Conservation (phyloP, 2,113 vertebrate species). For the Phycodurus eques region DNA sequence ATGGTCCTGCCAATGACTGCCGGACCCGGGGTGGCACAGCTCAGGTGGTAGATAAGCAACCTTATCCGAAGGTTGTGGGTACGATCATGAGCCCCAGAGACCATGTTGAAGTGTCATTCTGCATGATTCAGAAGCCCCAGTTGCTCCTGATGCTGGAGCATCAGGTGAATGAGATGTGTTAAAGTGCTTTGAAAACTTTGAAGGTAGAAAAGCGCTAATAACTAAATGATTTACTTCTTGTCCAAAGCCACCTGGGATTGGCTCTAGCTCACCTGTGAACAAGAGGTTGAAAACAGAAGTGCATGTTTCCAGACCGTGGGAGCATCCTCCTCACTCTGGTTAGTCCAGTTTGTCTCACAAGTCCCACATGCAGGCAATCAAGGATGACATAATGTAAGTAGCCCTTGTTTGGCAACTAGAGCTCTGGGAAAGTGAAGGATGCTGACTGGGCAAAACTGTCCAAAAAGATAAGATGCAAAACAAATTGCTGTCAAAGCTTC, state of each 20-base stretch:
- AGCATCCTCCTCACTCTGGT: background rate
- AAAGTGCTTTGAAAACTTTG: background rate
- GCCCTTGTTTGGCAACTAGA: background rate
- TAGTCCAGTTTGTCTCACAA: constrained; percentile 1
- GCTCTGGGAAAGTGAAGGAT: constrained; percentile 34
- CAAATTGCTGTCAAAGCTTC: constrained; percentile 5
- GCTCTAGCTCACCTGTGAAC: background rate
- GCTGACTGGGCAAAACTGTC: constrained; percentile 62
- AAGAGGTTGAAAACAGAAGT: background rate
- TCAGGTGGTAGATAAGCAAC: too few species aligned
- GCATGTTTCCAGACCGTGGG: background rate
- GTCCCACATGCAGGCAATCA: constrained; percentile 1
- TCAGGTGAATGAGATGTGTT: background rate
- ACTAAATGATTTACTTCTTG: background rate
- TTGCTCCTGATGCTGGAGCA: too few species aligned
- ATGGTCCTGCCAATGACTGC: too few species aligned
- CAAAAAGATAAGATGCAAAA: constrained; percentile 40
- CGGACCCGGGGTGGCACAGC: too few species aligned
- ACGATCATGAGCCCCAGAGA: too few species aligned
- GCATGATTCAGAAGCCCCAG: too few species aligned
- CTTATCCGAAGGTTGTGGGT: too few species aligned
- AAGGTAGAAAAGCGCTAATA: too few species aligned
- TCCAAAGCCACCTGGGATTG: background rate
- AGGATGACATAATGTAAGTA: background rate
- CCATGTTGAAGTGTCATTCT: too few species aligned